Evolutionary conservation across 2,113 vertebrate species (phyloP), one percentile per base, ranked within the genome.

Genomic region (Ammodytes dubius): DNA sequence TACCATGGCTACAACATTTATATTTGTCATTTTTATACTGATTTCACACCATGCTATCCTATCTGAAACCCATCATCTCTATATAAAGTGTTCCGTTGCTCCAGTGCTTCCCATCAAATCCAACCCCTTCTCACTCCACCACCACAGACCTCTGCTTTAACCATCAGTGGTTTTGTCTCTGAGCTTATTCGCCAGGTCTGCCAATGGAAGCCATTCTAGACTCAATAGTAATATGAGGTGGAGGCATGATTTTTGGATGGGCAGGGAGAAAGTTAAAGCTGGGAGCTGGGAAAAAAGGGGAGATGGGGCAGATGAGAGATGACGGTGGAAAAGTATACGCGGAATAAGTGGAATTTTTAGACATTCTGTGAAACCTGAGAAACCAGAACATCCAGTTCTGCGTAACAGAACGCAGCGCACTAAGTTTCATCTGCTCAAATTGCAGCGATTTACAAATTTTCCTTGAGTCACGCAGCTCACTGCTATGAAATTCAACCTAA

Each of bases 71-170:
- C 75, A 59, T 82, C 27, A 27, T 27, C 27, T 27, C 59, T 85
- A 53, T 43, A 69, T 80, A 74, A 79, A 86, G 70, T 83, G 61
- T 70, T 69, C 77, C 75, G 69, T 43, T 75, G 53, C 82, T 78
- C 45, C 43, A 60, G 15, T 58, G 56, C 46, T 82, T 86, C 81
- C 68, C 82, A 79, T 78, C 58, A 67, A 17, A 87, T 87, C 68
- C 84, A 85, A 54, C 77, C 74, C 57, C 79, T 70, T 85, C 80
- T 78, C 67, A 50, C 77, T 78, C 61, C 77, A 83, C 65, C 75
- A 75, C 85, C 81, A 83, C 89, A 82, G 74, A 74, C 61, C 77
- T 92, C 89, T 94, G 91, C 81, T 92, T 93, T 92, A 78, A 74
- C 76, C 89, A 93, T 94, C 92, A 89, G 89, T 27, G 74, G 65